A percentile compares a stretch with the other conserved stretches of the same genome.
phyloP scores from a whole-genome alignment of 2,888 invertebrate genomes.

The Toxonevra muliebris region DNA sequence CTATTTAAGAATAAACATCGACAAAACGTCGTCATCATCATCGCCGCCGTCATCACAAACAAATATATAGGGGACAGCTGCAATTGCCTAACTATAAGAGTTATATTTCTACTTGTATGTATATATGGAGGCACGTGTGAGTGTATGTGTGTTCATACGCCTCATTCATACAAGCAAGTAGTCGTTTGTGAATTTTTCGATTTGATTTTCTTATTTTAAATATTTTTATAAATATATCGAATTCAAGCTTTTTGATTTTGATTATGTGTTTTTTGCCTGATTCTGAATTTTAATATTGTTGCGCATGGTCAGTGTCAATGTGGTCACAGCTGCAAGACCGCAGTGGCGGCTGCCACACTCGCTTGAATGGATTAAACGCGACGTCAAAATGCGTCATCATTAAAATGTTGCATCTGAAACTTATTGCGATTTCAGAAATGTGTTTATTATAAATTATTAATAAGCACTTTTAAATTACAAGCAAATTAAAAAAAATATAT shows the following conservation, averaged over 20 bases:
- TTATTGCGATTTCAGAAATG: not conserved
- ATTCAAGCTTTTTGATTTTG: slow-evolving; percentile 2
- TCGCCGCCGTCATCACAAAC: too few species aligned
- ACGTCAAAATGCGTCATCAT: not conserved
- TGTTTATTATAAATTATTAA: not conserved
- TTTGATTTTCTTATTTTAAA: slow-evolving; percentile 11
- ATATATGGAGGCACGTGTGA: not conserved
- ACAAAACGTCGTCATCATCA: slow-evolving; percentile 11
- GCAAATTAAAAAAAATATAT: too few species aligned
- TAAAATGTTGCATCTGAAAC: too few species aligned
- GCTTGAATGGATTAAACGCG: slow-evolving; percentile 17
- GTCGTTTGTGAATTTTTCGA: slow-evolving; percentile 7
- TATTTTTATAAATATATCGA: slow-evolving; percentile 14
- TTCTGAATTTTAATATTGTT: slow-evolving; percentile 10
- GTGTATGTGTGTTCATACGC: not conserved
- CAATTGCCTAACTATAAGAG: slow-evolving; percentile 33
- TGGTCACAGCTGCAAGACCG: slow-evolving; percentile 16
- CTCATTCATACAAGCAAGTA: not conserved
- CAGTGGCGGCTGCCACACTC: slow-evolving; percentile 25
- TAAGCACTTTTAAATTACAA: too few species aligned
- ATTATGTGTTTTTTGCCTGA: not conserved
- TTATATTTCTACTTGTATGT: not conserved
- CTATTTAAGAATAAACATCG: slow-evolving; percentile 37
- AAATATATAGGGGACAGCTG: slow-evolving; percentile 46
- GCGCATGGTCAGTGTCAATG: slow-evolving; percentile 33